Evolutionary conservation across 1,140 invertebrate genomes (phyloP), one percentile per base, ranked within the genome.

Genomic region (Ips typographus): DNA sequence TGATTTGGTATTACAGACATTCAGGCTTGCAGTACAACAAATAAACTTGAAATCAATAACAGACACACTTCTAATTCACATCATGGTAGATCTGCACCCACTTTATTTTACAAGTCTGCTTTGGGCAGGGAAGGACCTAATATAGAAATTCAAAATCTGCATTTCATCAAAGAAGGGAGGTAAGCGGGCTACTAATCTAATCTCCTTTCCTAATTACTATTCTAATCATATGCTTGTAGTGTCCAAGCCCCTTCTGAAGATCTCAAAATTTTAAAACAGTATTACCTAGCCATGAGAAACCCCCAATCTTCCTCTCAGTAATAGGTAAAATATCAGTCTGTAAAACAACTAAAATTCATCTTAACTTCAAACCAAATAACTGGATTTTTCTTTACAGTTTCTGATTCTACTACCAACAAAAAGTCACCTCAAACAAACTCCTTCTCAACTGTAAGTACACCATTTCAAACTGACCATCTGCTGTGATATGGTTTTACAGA

Each of bases 21-120:
- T 70, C 68, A 61, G 53, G 53, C 40, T 37, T 36, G 7, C 8
- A 70, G 63, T 70, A 65, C 63, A 70, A 70, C 43, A 65, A 22
- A 47, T 58, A 52, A 70, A 70, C 7, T 69, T 39, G 7, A 47
- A 55, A 22, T 55, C 37, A 55, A 5, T 37, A 7, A 36, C 22
- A 61, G 22, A 61, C 36, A 22, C 36, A 44, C 40, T 61, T 43
- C 41, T 61, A 6, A 38, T 58, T 8, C 56, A 58, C 22, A 8
- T 8, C 38, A 58, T 58, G 56, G 41, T 40, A 58, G 44, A 22
- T 40, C 41, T 58, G 37, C 39, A 22, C 39, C 40, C 22, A 8
- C 56, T 22, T 8, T 8, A 49, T 49, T 6, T 60, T 36, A 60
- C 43, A 60, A 60, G 6, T 41, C 38, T 60, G 22, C 58, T 60